Evolutionary conservation across 2,888 invertebrate species (phyloP), one percentile per base, ranked within the genome.

Genomic region (Pandemis heparana): DNA sequence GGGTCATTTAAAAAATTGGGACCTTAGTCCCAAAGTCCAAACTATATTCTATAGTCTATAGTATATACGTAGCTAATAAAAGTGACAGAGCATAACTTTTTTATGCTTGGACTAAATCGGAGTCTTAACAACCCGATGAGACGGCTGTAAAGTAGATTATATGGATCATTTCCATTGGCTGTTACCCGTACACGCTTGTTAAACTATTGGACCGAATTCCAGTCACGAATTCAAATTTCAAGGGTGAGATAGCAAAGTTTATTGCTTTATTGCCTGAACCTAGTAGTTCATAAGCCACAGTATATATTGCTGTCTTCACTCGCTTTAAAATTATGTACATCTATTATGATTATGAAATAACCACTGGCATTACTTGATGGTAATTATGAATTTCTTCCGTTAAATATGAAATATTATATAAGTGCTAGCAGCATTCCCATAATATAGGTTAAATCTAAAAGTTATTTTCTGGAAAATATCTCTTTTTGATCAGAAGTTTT

Each of bases 141-240:
- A 69, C 59, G 69, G 60, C 18, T 70, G 51, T 74, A 74, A 74
- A 65, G 64, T 74, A 51, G 73, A 65, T 74, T 74, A 74, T 65
- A 69, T 61, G 60, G 60, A 70, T 43, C 60, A 65, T 74, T 74
- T 65, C 46, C 60, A 23, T 10, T 48, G 68, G 59, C 56, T 18
- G 66, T 72, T 63, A 72, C 62, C 38, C 62, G 14, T 43, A 16
- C 53, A 39, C 43, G 70, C 69, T 74, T 74, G 69, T 70, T 73
- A 70, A 74, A 74, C 69, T 65, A 61, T 70, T 61, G 64, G 41
- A 43, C 60, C 51, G 10, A 65, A 65, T 61, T 64, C 61, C 41
- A 70, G 51, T 61, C 68, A 72, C 62, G 63, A 72, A 63, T 63
- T 68, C 46, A 39, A 56, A 56, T 10, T 56, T 56, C 12, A 56